A percentile compares a stretch with the other conserved stretches of the same genome.
These are phyloP conservation scores for Hippasteria phrygiana DNA, from an alignment of 53 echinoderm and acorn worm genomes.

Conservation along the genomic window DNA sequence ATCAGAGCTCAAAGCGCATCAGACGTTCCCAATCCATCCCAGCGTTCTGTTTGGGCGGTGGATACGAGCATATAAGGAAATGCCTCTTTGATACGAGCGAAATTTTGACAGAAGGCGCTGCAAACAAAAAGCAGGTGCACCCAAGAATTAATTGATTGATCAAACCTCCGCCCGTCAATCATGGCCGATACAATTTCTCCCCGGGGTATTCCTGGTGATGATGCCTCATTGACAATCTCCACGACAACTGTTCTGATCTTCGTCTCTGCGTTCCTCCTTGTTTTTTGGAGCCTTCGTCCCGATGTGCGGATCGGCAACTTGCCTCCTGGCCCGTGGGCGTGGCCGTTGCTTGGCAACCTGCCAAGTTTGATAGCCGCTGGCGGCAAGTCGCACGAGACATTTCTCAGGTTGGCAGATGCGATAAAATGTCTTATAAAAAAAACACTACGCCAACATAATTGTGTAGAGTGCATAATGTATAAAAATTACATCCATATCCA, in stretches of 20 bases:
- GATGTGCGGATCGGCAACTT: not conserved
- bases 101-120: no score
- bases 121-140: no score
- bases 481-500: no score
- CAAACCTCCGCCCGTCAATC: no score
- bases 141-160: no score
- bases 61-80: no score
- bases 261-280: not conserved
- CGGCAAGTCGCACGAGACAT: slow-evolving; percentile 15
- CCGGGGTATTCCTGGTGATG: not conserved
- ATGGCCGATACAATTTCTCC: not conserved
- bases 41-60: no score
- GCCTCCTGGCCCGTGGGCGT: slow-evolving; percentile 37
- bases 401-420: not conserved
- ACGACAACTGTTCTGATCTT: not conserved
- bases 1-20: no score
- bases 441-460: no score
- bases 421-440: not conserved
- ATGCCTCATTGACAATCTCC: not conserved
- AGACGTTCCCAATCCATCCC: no score
- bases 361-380: not conserved
- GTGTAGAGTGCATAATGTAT: no score
- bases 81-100: no score
- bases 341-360: slow-evolving; percentile 27
- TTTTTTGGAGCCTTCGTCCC: slow-evolving; percentile 3